Conservation (phyloP, 2,113 vertebrate species). For the Camelus dromedarius region DNA sequence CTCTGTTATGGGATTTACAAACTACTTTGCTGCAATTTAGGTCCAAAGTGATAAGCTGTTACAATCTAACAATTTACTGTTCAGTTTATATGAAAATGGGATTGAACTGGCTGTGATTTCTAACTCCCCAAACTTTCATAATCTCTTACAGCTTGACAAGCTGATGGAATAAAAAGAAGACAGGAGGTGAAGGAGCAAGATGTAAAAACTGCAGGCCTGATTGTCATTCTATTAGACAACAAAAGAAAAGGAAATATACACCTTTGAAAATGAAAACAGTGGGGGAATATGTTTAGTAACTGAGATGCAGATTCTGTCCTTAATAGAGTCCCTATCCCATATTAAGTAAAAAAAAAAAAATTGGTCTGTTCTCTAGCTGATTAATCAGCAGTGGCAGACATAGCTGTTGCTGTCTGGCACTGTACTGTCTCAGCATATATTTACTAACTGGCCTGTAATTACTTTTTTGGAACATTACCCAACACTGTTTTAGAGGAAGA, state of each 20-base stretch:
- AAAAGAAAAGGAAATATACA: constrained; percentile 58
- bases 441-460: constrained; percentile 82
- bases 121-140: constrained; percentile 61
- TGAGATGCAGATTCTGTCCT: constrained; percentile 47
- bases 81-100: constrained; percentile 71
- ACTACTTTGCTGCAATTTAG: constrained; percentile 69
- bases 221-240: constrained; percentile 46
- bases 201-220: constrained; percentile 31
- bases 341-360: constrained; percentile 54
- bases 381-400: constrained; percentile 69
- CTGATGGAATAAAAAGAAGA: constrained; percentile 49
- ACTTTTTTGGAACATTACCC: constrained; percentile 81
- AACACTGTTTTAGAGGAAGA: constrained; percentile 71
- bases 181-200: constrained; percentile 48
- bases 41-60: constrained; percentile 68
- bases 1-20: constrained; percentile 64
- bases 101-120: constrained; percentile 66
- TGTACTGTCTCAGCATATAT: constrained; percentile 72
- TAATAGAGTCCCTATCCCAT: constrained; percentile 36
- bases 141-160: constrained; percentile 63
- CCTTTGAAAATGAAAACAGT: constrained; percentile 38
- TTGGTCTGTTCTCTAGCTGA: constrained; percentile 48
- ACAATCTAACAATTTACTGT: constrained; percentile 64
- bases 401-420: constrained; percentile 70
- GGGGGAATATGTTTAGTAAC: constrained; percentile 16